Base-by-base conservation (phyloP, 2,797 vertebrate species). In the Pseudotriccus pelzelni region DNA sequence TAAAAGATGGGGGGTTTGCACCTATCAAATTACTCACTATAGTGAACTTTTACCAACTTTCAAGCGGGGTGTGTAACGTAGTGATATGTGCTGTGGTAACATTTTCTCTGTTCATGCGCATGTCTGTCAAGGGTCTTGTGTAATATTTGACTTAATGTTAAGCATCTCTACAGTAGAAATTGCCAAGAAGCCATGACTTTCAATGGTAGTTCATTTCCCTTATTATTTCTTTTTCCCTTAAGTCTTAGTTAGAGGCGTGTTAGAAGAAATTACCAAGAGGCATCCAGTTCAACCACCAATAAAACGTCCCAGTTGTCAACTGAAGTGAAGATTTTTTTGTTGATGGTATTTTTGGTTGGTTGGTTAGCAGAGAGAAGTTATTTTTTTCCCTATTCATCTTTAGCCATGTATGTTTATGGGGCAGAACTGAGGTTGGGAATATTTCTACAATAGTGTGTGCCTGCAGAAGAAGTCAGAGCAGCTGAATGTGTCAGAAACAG, bases 1-100 rank as follows among this genome's bases (percentile, higher is more conserved):
- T 53, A 69, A 74, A 90, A 64, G 16, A 22, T 41, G 30, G 34
- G 36, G 27, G 58, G 60, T 66, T 78, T 87, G 6, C 28, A 60
- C 19, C 14, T 37, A 25, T 53, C 12, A 47, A 67, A 41, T 60
- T 15, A 19, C 34, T 41, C 52, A 7, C 0, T 1, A 5, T 62
- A 55, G 32, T 3, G 8, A 69, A 81, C 25, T 32, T 44, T 32
- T 53, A 41, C 16, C 15, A 36, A 0, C 39, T 68, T 83, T 56
- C 7, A 46, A 2, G 5, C 13, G 10, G 14, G 10, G 18, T 2
- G 1, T 5, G 3, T 47, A 55, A n/a, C 0, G 0, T 16, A 11
- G 11, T 56, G 63, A 60, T 67, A n/a, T 12, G 9, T 5, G 6
- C 53, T 50, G 11, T 39, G 52, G 18, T 55, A 80, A n/a, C 24